These are phyloP conservation scores for Streblospio benedicti DNA, from an alignment of 1,140 invertebrate species.

Conservation along the genomic window DNA sequence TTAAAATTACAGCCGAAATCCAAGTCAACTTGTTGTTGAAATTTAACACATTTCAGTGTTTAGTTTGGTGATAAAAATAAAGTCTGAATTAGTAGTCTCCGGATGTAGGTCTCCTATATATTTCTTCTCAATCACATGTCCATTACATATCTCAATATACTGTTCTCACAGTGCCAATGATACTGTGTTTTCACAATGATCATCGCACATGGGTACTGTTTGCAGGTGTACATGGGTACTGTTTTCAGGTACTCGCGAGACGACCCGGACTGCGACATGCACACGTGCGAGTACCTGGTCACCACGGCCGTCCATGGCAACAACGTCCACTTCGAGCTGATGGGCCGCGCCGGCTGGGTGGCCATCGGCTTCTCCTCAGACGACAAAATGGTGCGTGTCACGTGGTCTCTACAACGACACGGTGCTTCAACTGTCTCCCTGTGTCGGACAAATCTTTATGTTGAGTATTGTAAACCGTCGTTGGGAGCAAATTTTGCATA, in stretches of 20 bases:
- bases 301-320: neutral
- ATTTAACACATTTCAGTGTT: no score
- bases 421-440: no score
- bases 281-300: conserved; percentile 10
- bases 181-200: neutral
- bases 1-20: no score
- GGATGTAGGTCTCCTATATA: neutral
- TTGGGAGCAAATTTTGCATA: no score
- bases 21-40: no score
- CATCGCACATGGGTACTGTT: neutral
- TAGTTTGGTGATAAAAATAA: no score
- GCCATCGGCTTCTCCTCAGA: conserved; percentile 17
- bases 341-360: conserved; percentile 6
- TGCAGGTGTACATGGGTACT: neutral
- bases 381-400: conserved; percentile 14
- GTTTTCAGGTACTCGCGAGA: neutral
- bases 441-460: no score
- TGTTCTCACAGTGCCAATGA: neutral
- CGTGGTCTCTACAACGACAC: no score
- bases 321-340: conserved; percentile 12
- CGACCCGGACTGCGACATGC: neutral
- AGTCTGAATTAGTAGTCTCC: neutral
- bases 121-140: neutral
- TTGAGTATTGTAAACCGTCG: no score
- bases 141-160: neutral